These are phyloP conservation scores for Oppia nitens DNA, from an alignment of 1,140 invertebrate genomes.

Conservation along the genomic window DNA sequence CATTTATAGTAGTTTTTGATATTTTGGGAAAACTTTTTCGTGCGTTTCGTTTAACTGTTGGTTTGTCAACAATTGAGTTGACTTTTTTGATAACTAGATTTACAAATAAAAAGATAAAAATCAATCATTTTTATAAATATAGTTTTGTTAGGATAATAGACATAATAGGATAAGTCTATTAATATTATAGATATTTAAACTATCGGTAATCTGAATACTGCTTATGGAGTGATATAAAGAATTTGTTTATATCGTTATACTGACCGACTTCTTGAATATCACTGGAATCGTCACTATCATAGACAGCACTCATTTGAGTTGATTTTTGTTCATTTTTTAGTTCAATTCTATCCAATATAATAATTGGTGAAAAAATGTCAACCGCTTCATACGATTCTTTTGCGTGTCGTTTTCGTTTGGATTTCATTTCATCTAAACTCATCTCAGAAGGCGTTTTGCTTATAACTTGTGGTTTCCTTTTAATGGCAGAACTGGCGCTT, in stretches of 20 bases:
- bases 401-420: not conserved
- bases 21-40: not conserved
- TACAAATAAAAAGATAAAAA: too few relatives aligned
- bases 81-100: not conserved
- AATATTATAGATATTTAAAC: too few relatives aligned
- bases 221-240: too few relatives aligned
- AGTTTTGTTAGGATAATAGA: too few relatives aligned
- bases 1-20: not conserved
- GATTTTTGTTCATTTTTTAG: too few relatives aligned
- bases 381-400: not conserved
- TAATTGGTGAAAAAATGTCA: not conserved
- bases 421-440: not conserved
- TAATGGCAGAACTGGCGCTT: not conserved
- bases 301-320: too few relatives aligned
- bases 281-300: too few relatives aligned
- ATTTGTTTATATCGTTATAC: too few relatives aligned
- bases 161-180: too few relatives aligned
- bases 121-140: too few relatives aligned
- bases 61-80: not conserved
- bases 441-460: not conserved
- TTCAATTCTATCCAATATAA: not conserved
- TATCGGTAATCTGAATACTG: too few relatives aligned
- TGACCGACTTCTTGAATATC: too few relatives aligned
- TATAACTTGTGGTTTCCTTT: not conserved
- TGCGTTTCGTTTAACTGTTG: not conserved